These are phyloP conservation scores for Sciurus carolinensis DNA, from an alignment of 2,797 vertebrate genomes.

Conservation along the genomic window DNA sequence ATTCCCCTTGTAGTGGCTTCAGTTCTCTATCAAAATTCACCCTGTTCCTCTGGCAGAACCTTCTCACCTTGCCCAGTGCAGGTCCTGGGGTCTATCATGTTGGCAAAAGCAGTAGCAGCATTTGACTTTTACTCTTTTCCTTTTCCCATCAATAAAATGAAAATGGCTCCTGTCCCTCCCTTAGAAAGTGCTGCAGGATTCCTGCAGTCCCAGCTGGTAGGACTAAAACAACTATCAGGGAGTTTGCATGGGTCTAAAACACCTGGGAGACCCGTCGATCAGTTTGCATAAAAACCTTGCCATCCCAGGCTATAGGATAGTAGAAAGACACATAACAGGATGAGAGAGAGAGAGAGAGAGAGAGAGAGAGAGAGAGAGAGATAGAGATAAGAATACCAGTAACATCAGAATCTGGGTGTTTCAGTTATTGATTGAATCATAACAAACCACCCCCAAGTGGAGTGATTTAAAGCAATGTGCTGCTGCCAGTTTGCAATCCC, in stretches of 20 bases:
- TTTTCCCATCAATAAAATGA: not conserved
- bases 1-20: not conserved
- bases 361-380: not conserved
- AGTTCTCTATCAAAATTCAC: not conserved
- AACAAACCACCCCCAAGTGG: not conserved
- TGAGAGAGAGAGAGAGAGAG: not conserved
- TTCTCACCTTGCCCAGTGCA: not conserved
- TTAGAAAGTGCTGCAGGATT: not conserved
- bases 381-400: not conserved
- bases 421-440: not conserved
- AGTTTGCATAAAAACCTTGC: not conserved
- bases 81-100: not conserved
- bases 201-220: not conserved
- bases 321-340: not conserved
- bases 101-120: not conserved
- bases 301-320: not conserved
- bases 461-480: not conserved
- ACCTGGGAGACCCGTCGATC: not conserved
- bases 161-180: not conserved
- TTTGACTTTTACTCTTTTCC: not conserved
- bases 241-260: conserved; percentile 49
- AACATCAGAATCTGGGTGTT: not conserved
- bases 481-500: not conserved
- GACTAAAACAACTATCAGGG: not conserved
- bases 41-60: not conserved